Percentiles rank a stretch among this genome's conserved stretches.
Evolutionary conservation across 2,113 vertebrate genomes (phyloP).

Genomic region (Petroica traversi): DNA sequence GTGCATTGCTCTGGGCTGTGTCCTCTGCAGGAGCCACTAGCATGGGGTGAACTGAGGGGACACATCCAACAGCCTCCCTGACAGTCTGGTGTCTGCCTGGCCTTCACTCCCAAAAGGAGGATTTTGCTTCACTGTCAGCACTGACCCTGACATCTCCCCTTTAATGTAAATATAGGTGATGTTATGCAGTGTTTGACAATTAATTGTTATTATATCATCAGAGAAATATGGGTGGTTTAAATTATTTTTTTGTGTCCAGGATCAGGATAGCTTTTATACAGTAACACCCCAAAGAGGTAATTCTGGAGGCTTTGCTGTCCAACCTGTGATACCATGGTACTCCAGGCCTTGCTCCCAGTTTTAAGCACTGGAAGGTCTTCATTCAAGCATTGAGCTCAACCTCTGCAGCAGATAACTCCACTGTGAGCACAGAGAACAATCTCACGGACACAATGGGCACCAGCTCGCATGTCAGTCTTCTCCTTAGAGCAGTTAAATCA

Average conservation of each 20-base stretch:
- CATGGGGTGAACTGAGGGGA: neutral
- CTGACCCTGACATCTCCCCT: neutral
- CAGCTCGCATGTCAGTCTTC: neutral
- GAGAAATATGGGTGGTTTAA: neutral
- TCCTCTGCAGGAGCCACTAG: neutral
- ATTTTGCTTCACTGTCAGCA: neutral
- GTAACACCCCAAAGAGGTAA: neutral
- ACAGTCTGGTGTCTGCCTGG: neutral
- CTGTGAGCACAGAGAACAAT: neutral
- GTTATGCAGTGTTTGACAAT: neutral
- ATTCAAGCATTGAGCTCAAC: neutral
- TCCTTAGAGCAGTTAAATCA: neutral
- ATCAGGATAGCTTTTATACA: neutral
- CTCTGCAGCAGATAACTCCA: neutral
- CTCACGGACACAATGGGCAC: accelerated
- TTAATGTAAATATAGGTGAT: neutral
- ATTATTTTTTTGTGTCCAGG: neutral
- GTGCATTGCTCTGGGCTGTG: neutral
- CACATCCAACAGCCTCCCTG: accelerated
- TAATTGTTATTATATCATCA: neutral
- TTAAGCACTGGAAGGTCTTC: neutral
- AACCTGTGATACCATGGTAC: neutral
- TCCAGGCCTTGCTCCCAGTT: neutral
- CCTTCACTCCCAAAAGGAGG: neutral
- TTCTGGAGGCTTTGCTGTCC: neutral